These are phyloP conservation scores for Psammodynastes pulverulentus DNA, from an alignment of 2,113 vertebrate species.

Conservation along the genomic window DNA sequence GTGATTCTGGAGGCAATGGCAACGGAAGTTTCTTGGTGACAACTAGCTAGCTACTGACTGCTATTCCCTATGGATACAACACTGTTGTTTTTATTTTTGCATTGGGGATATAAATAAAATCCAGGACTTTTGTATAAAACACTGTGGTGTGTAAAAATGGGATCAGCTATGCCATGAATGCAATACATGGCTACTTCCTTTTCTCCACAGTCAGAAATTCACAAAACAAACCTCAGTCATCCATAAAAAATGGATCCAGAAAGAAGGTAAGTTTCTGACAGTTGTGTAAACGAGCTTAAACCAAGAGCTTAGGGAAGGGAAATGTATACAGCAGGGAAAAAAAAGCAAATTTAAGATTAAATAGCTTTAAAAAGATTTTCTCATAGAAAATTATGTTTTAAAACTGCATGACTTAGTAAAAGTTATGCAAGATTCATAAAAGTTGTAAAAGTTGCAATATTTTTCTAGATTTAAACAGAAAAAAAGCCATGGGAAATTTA, in stretches of 20 bases:
- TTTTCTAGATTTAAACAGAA: not conserved
- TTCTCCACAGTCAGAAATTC: not conserved
- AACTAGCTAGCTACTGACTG: not conserved
- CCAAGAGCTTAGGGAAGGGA: not conserved
- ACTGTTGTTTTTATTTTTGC: not conserved
- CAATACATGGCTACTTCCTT: too few relatives aligned
- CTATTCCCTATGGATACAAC: not conserved
- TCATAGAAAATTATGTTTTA: not conserved
- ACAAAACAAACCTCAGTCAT: not conserved
- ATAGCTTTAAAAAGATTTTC: not conserved
- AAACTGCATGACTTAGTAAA: not conserved
- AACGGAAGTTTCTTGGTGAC: not conserved
- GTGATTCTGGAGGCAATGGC: not conserved
- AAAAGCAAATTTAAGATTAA: not conserved
- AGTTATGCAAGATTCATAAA: not conserved
- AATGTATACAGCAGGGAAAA: not conserved
- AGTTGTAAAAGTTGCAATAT: not conserved
- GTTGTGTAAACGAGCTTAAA: not conserved
- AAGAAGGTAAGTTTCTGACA: not conserved
- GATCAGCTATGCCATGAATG: not conserved
- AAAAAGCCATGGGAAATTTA: not conserved
- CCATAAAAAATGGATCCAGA: not conserved
- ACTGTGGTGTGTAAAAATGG: not conserved
- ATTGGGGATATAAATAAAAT: not conserved
- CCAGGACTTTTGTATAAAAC: not conserved